phyloP scores from a whole-genome alignment of 2,113 vertebrate genomes.

The Cyanistes caeruleus region DNA sequence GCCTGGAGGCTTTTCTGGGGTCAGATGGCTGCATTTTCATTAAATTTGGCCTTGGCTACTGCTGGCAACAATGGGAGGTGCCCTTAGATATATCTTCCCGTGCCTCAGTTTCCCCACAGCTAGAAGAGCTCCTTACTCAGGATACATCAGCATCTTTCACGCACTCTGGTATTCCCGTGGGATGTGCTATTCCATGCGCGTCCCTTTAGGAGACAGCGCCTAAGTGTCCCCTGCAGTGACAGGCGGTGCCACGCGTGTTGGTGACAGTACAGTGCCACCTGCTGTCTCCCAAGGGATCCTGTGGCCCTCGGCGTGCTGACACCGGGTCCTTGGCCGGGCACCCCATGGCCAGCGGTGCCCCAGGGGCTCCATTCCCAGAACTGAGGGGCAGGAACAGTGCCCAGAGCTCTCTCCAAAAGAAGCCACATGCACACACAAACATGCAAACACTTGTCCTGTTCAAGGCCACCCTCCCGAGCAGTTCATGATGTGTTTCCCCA shows the following conservation, averaged over 20 bases:
- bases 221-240: not conserved
- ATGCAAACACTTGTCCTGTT: rapidly evolving
- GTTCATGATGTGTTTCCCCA: not conserved
- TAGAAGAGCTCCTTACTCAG: not conserved
- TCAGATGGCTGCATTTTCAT: not conserved
- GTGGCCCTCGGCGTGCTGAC: not conserved
- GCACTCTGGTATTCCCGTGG: rapidly evolving
- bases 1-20: not conserved
- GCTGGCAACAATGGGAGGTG: not conserved
- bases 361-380: rapidly evolving
- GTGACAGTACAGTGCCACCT: conserved; percentile 60
- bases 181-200: rapidly evolving
- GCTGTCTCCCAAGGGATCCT: conserved; percentile 27
- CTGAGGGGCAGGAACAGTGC: not conserved
- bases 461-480: not conserved
- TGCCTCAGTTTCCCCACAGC: conserved; percentile 8
- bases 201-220: not conserved
- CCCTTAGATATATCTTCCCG: not conserved
- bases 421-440: not conserved
- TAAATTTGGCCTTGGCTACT: not conserved
- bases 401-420: not conserved
- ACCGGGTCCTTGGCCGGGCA: rapidly evolving
- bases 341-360: rapidly evolving
- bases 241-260: not conserved
- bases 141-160: not conserved